phyloP scores from a whole-genome alignment of 2,888 invertebrate genomes.

The Anarsia innoxiella region DNA sequence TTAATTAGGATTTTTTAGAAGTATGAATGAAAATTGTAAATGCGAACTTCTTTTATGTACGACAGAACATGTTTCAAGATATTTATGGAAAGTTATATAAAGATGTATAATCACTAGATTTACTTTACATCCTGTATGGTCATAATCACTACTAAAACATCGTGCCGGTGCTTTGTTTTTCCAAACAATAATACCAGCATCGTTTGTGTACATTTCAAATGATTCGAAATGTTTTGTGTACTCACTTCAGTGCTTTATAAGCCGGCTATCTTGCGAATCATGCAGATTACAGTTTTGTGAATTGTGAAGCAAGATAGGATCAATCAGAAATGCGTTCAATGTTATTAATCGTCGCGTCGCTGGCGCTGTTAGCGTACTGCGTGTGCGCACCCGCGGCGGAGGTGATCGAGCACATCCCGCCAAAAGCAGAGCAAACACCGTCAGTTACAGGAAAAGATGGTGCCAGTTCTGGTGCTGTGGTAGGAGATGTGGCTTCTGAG shows the following conservation, averaged over 20 bases:
- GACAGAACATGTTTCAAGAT: too few species aligned
- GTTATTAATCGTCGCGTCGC: conserved; percentile 57
- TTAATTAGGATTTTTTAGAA: too few species aligned
- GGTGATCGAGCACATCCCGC: conserved; percentile 61
- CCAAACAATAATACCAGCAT: conserved; percentile 48
- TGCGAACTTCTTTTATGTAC: too few species aligned
- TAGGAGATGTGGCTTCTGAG: conserved; percentile 48
- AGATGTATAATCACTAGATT: too few species aligned
- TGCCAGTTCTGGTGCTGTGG: conserved; percentile 65
- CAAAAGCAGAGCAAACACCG: conserved; percentile 58
- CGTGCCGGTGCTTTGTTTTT: conserved; percentile 47
- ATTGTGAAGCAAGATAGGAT: conserved; percentile 56
- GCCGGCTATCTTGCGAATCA: conserved; percentile 15
- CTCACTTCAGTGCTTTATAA: conserved; percentile 47
- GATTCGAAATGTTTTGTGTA: conserved; percentile 36
- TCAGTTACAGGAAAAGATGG: conserved; percentile 60
- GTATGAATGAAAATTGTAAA: too few species aligned
- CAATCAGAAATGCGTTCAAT: conserved; percentile 60
- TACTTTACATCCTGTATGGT: background rate
- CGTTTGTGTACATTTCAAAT: conserved; percentile 48
- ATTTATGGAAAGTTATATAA: too few species aligned
- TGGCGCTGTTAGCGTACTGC: conserved; percentile 60
- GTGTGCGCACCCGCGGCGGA: conserved; percentile 53
- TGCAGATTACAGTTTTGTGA: conserved; percentile 27
- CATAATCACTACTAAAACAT: conserved; percentile 26